Conservation (phyloP, 2,797 vertebrate species). For the Mergus octosetaceus region DNA sequence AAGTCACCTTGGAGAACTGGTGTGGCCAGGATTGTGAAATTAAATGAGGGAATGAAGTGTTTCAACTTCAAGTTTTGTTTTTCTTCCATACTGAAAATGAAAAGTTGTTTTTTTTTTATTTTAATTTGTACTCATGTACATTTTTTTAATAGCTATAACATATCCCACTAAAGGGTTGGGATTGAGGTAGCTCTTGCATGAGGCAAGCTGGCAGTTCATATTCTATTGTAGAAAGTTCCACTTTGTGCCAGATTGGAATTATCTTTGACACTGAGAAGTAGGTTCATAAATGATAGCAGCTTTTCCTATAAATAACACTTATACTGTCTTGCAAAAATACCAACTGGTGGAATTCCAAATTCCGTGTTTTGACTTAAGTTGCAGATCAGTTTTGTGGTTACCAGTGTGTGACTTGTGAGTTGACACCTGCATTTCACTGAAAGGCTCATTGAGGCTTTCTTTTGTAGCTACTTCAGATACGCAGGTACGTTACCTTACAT, state of each 20-base stretch:
- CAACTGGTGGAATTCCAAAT: neutral
- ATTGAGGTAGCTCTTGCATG: neutral
- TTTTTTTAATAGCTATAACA: neutral
- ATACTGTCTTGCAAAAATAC: neutral
- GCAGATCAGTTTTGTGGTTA: neutral
- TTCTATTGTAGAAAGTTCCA: neutral
- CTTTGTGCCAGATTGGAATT: neutral
- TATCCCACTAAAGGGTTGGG: neutral
- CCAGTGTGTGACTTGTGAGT: neutral
- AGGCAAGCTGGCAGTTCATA: neutral
- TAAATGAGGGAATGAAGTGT: neutral
- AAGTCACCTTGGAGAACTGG: neutral
- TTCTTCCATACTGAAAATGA: neutral
- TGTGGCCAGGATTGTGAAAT: neutral
- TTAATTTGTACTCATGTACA: neutral
- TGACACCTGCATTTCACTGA: neutral
- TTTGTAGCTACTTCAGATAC: neutral
- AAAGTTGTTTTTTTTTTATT: neutral
- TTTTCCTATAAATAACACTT: neutral
- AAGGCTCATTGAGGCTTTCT: neutral
- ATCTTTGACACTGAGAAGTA: neutral
- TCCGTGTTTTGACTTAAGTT: neutral
- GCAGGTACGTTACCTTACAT: neutral
- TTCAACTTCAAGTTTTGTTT: neutral
- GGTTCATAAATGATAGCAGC: neutral